Base-by-base conservation (phyloP, 1,140 invertebrate genomes). In the Apis florea region DNA sequence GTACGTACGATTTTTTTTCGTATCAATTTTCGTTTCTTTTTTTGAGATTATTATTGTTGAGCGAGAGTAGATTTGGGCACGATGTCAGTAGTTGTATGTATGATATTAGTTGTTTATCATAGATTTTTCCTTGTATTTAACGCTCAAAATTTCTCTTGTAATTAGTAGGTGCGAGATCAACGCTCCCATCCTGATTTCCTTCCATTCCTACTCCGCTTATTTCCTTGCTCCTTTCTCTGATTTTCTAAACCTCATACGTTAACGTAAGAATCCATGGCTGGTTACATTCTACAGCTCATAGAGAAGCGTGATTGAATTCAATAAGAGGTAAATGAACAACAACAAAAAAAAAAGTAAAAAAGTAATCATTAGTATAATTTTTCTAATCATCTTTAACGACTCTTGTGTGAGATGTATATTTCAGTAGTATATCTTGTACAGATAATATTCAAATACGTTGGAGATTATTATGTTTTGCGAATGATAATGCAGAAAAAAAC, bases 1-100 rank as follows among this genome's bases (percentile, higher is more conserved):
- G 1, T 61, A 53, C 12, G 68, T 26, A 79, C 76, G 77, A 79
- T 40, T 59, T 19, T 70, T 66, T 67, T 53, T 40, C 71, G 40
- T 81, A 75, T 15, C 51, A 11, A 75, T 13, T 51, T 49, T 67
- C 40, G 2, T 47, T 68, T 63, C 12, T 26, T 31, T 17, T 53
- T 81, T 81, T 76, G 79, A 74, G 78, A 75, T 69, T 81, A 76
- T 40, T 40, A 78, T 82, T 80, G 63, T 76, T 76, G 79, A 79
- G 54, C 80, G 74, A 86, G 78, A 85, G 75, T 88, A 88, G 77
- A 85, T 85, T 83, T 88, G 82, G 75, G 84, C 83, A 81, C 83
- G 88, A 87, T 86, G 82, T 87, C 85, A 77, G 66, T 88, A 88
- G 83, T 71, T 87, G 88, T 88, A 90, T 87, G 88, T 88, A 90